These are phyloP conservation scores for Ascidia mentula DNA, from an alignment of 23 tunicate species.

Conservation along the genomic window DNA sequence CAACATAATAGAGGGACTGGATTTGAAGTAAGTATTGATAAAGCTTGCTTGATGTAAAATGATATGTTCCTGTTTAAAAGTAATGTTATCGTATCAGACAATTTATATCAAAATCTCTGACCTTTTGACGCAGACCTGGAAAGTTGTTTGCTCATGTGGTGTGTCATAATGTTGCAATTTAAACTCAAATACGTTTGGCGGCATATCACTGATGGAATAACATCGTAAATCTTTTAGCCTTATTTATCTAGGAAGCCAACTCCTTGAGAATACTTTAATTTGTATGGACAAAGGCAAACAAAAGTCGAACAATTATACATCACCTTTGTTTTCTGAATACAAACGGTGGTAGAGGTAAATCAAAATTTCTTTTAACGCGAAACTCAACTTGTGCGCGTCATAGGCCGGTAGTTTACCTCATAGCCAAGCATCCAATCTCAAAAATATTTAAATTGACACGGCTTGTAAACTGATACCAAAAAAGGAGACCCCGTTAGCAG, in stretches of 20 bases:
- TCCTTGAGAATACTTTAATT: slow-evolving; percentile 3
- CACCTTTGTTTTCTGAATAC: neutral
- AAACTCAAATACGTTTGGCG: slow-evolving; percentile 4
- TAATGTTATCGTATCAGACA: neutral
- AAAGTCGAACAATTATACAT: neutral
- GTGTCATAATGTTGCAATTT: slow-evolving; percentile 10
- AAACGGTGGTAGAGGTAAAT: neutral
- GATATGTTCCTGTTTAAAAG: neutral
- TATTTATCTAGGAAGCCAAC: neutral
- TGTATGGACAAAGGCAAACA: neutral
- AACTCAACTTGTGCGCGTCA: neutral
- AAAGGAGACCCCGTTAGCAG: neutral
- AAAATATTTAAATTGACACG: neutral
- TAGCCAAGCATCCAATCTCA: neutral
- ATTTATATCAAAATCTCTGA: neutral
- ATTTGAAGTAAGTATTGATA: slow-evolving; percentile 39
- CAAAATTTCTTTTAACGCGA: neutral
- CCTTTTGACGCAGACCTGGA: neutral
- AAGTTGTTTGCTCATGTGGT: neutral
- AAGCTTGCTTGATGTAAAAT: neutral
- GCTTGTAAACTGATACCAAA: slow-evolving; percentile 2
- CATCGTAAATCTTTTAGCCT: neutral
- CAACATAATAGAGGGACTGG: slow-evolving; percentile 82
- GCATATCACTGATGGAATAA: slow-evolving; percentile 1
- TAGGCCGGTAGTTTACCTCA: neutral